Percentiles rank a stretch among this genome's conserved stretches.
These are phyloP conservation scores for Orthosia gothica DNA, from an alignment of 2,888 invertebrate genomes.

Conservation along the genomic window DNA sequence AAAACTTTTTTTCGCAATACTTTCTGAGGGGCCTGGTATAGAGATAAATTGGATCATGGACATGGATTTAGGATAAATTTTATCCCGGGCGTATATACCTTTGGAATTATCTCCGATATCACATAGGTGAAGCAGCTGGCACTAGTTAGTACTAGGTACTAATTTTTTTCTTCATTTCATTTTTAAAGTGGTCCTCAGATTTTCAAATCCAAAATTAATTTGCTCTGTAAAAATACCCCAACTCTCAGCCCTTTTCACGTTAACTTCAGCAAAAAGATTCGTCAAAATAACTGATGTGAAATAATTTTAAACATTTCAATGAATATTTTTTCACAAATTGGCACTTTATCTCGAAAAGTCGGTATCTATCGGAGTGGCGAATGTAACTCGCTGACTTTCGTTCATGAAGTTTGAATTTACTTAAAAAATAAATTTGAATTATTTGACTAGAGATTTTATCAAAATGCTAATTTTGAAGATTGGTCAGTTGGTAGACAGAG, in stretches of 20 bases:
- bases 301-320: constrained; percentile 25
- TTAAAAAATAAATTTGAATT: constrained; percentile 5
- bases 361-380: constrained; percentile 1
- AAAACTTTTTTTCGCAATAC: too few relatives aligned
- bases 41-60: too few relatives aligned
- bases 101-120: too few relatives aligned
- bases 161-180: not conserved
- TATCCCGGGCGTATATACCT: too few relatives aligned
- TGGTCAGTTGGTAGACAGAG: constrained; percentile 6
- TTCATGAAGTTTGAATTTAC: constrained; percentile 24
- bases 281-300: constrained; percentile 6
- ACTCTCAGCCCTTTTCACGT: not conserved
- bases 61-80: too few relatives aligned
- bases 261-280: not conserved
- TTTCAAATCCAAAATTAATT: constrained; percentile 4
- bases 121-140: too few relatives aligned
- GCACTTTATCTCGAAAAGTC: constrained; percentile 14
- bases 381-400: constrained; percentile 17
- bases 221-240: not conserved
- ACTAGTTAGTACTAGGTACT: too few relatives aligned
- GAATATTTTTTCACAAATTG: constrained; percentile 36
- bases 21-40: too few relatives aligned
- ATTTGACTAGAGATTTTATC: constrained; percentile 4
- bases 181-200: not conserved
- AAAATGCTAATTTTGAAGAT: constrained; percentile 35